Evolutionary conservation across 2,113 vertebrate genomes (phyloP), one percentile per base, ranked within the genome.

Genomic region (Salvelinus alpinus): DNA sequence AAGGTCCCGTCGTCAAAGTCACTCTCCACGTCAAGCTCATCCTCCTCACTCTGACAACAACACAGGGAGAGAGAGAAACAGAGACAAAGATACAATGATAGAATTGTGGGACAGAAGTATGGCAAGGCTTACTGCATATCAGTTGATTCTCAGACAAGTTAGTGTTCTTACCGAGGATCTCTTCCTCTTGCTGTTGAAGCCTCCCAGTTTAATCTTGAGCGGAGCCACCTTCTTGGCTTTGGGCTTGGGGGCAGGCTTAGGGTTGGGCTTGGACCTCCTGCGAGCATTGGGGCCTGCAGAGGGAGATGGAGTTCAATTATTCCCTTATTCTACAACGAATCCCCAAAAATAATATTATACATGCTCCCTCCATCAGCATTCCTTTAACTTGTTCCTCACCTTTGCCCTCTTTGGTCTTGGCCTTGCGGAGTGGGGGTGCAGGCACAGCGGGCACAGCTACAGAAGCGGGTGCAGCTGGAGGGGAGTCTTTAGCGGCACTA

Each of bases 351-450:
- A 44, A 44, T 11, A 44, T 44, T 44, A 12, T 44, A 11, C 38
- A 44, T 62, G 59, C 18, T n/a, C 59, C n/a, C 59, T 22, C 59
- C n/a, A 62, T 62, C n/a, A 71, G 18, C 22, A n/a, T 25, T 31
- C 14, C 12, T 27, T 14, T 14, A 66, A 71, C 1, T 20, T 0
- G 0, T 14, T 11, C 18, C 27, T 59, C 81, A 98, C 97, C 98
- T 98, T 99, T 99, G 87, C 98, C 98, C 80, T 99, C 97, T 95
- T 99, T 99, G 79, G 98, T 99, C 92, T 99, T 99, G 85, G 98
- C 98, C 89, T 99, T 99, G 73, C 97, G 95, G 70, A 99, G 93
- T 0, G 97, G 97, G 69, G 96, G 95, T 60, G 93, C 95, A 0
- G 94, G 89, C 0, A 94, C 91, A 11, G 93, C 93, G 0, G 94